Conservation (phyloP, 2,888 invertebrate genomes). For the Nesidiocoris tenuis region DNA sequence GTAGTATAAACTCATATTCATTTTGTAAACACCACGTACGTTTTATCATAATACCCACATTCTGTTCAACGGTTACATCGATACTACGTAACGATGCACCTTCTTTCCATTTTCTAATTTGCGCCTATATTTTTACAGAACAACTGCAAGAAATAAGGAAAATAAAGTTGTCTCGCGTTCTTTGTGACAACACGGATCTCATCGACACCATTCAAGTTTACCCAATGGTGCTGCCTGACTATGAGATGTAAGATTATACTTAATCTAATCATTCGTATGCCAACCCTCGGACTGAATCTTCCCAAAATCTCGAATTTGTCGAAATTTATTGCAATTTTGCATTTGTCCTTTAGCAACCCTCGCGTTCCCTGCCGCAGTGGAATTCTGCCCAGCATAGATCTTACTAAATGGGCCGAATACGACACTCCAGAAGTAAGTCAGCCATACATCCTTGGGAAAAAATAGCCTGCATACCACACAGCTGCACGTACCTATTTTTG, state of each 20-base stretch:
- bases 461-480: slow-evolving; percentile 31
- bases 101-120: too few relatives aligned
- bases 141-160: slow-evolving; percentile 82
- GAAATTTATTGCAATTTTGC: too few relatives aligned
- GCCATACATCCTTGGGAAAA: slow-evolving; percentile 42
- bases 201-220: slow-evolving; percentile 88
- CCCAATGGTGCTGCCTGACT: slow-evolving; percentile 89
- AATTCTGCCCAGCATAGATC: slow-evolving; percentile 81
- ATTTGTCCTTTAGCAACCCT: slow-evolving; percentile 81
- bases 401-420: slow-evolving; percentile 86
- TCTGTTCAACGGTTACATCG: too few relatives aligned
- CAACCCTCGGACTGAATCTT: too few relatives aligned
- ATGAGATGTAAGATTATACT: slow-evolving; percentile 85
- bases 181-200: slow-evolving; percentile 90
- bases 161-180: slow-evolving; percentile 73
- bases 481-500: not conserved
- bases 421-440: slow-evolving; percentile 41
- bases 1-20: too few relatives aligned
- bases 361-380: slow-evolving; percentile 88
- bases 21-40: too few relatives aligned
- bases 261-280: too few relatives aligned
- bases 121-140: too few relatives aligned
- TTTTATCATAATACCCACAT: too few relatives aligned
- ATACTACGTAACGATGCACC: too few relatives aligned
- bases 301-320: not conserved